Conservation (phyloP, 64 coral and sea anemone species). For the Exaiptasia diaphana region DNA sequence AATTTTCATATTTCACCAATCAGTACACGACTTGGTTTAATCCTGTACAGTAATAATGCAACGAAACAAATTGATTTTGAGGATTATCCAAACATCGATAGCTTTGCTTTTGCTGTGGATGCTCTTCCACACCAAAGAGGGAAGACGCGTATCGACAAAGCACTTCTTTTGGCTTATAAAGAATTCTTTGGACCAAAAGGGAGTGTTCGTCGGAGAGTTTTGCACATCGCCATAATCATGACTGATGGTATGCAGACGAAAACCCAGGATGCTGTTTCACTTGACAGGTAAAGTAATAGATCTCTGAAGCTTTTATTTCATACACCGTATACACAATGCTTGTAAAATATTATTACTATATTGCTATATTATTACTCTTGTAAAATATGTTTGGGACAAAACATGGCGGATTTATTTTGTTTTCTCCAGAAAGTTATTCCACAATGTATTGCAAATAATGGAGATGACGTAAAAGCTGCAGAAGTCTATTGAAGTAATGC, state of each 20-base stretch:
- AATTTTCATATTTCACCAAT: constrained; percentile 33
- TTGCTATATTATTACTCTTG: too few species aligned
- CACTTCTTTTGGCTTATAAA: neutral
- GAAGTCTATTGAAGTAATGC: too few species aligned
- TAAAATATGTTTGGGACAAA: too few species aligned
- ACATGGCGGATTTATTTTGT: too few species aligned
- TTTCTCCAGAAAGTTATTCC: too few species aligned
- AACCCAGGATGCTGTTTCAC: neutral
- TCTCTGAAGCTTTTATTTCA: too few species aligned
- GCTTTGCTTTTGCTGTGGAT: constrained; percentile 50
- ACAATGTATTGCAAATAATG: too few species aligned
- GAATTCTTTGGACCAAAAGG: constrained; percentile 30
- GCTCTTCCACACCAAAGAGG: constrained; percentile 44
- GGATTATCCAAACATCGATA: constrained; percentile 5
- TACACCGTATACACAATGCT: too few species aligned
- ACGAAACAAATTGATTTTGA: constrained; percentile 25
- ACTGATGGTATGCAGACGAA: constrained; percentile 57
- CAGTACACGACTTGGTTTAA: constrained; percentile 39
- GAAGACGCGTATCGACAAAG: constrained; percentile 47
- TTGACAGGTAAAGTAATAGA: neutral
- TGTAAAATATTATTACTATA: too few species aligned
- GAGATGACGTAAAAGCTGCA: too few species aligned
- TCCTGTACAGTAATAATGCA: constrained; percentile 57
- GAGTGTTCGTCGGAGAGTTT: constrained; percentile 25
- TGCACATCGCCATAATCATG: constrained; percentile 53